Conservation (phyloP, 2,797 vertebrate species). For the Peromyscus eremicus region DNA sequence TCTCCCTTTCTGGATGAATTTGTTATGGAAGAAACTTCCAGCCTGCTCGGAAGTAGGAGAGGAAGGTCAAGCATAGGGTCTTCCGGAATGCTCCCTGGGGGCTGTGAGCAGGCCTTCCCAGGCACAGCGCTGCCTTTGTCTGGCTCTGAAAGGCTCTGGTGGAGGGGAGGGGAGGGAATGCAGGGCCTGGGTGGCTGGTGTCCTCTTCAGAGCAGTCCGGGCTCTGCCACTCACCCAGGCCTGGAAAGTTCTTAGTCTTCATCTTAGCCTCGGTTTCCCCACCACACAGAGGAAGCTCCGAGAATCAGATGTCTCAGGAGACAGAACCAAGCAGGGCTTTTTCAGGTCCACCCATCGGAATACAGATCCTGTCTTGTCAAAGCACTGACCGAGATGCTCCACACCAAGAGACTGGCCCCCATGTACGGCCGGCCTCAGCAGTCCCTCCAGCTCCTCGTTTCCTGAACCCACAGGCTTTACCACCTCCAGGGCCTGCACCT, state of each 20-base stretch:
- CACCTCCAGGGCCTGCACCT: neutral
- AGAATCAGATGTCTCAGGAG: neutral
- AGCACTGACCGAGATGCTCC: neutral
- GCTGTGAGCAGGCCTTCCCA: neutral
- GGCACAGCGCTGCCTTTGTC: slow-evolving; percentile 65
- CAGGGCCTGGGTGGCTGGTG: accelerated
- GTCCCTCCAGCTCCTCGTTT: neutral
- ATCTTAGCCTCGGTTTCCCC: neutral
- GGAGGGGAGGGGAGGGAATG: accelerated
- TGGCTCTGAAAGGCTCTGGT: neutral
- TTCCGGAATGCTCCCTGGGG: slow-evolving; percentile 29
- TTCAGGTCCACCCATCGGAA: accelerated
- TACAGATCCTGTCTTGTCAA: neutral
- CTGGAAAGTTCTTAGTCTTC: accelerated
- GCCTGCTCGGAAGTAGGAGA: neutral
- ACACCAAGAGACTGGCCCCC: no score
- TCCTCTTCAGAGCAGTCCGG: neutral
- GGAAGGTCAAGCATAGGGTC: neutral
- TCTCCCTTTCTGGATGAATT: slow-evolving; percentile 43
- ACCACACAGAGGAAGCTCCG: neutral
- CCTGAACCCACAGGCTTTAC: neutral
- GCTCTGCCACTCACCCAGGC: neutral
- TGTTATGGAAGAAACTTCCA: neutral
- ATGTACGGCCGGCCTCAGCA: accelerated
- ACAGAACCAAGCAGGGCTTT: neutral